These are phyloP conservation scores for Xerus inauris DNA, from an alignment of 2,113 vertebrate species.

Conservation along the genomic window DNA sequence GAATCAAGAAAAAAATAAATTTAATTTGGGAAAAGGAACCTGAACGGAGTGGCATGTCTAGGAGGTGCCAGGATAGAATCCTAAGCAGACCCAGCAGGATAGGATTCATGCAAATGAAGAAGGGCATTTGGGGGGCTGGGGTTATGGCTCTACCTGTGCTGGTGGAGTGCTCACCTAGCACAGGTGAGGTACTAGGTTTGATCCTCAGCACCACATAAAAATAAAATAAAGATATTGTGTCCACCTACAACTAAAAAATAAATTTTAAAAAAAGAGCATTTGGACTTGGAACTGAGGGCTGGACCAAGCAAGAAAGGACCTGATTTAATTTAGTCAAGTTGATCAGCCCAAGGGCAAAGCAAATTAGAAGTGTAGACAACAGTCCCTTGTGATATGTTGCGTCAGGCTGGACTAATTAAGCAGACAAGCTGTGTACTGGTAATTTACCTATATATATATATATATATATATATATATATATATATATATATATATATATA, in stretches of 20 bases:
- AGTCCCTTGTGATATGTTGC: slow-evolving; percentile 42
- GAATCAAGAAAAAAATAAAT: background rate
- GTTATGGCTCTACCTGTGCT: too few species aligned
- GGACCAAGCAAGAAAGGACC: slow-evolving; percentile 41
- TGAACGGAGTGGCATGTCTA: background rate
- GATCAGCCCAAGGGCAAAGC: slow-evolving; percentile 52
- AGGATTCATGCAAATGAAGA: background rate
- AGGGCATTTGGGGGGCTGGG: background rate
- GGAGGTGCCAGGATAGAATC: background rate
- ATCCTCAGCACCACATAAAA: too few species aligned
- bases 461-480: too few species aligned
- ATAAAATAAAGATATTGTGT: too few species aligned
- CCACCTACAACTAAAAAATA: too few species aligned
- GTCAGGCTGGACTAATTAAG: slow-evolving; percentile 47
- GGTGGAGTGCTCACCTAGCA: too few species aligned
- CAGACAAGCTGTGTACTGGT: slow-evolving; percentile 24
- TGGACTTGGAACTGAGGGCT: background rate
- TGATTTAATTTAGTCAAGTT: slow-evolving; percentile 34
- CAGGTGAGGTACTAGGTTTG: too few species aligned
- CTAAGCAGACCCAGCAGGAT: background rate
- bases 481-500: too few species aligned
- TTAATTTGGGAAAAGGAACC: background rate
- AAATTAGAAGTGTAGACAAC: slow-evolving; percentile 52
- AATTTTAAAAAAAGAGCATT: background rate
- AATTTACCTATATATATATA: background rate